Conservation (phyloP, 2,113 vertebrate species). For the Stomatorhinus ivindoensis region DNA sequence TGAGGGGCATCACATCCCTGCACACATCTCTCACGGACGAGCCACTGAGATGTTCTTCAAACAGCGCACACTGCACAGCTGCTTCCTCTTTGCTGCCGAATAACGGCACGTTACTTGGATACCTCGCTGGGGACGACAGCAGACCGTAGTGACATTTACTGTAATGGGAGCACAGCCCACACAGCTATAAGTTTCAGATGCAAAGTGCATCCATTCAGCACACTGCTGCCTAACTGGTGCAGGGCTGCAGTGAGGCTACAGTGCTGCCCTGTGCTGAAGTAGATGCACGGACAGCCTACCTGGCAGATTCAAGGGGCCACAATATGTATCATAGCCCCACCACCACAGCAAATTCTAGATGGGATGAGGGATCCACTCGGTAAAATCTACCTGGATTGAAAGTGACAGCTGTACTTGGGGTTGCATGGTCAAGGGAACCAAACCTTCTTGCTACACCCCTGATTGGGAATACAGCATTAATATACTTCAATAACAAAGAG, state of each 20-base stretch:
- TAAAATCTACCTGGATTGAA: neutral
- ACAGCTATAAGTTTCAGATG: neutral
- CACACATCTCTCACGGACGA: neutral
- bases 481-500: neutral
- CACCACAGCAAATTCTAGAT: neutral
- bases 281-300: neutral
- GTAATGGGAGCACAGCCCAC: neutral
- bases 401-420: neutral
- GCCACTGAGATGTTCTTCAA: neutral
- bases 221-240: neutral
- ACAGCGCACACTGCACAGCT: neutral
- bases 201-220: neutral
- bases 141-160: neutral
- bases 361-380: neutral
- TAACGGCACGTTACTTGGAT: neutral
- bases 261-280: neutral
- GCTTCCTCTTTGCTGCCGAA: neutral
- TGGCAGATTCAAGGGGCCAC: neutral
- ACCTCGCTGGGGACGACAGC: neutral
- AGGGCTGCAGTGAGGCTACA: neutral
- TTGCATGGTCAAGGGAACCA: neutral
- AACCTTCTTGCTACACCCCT: neutral
- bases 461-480: neutral
- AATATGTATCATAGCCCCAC: neutral
- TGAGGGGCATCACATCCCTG: neutral